Evolutionary conservation across 2,113 vertebrate species (phyloP), one percentile per base, ranked within the genome.

Genomic region (Panthera leo): DNA sequence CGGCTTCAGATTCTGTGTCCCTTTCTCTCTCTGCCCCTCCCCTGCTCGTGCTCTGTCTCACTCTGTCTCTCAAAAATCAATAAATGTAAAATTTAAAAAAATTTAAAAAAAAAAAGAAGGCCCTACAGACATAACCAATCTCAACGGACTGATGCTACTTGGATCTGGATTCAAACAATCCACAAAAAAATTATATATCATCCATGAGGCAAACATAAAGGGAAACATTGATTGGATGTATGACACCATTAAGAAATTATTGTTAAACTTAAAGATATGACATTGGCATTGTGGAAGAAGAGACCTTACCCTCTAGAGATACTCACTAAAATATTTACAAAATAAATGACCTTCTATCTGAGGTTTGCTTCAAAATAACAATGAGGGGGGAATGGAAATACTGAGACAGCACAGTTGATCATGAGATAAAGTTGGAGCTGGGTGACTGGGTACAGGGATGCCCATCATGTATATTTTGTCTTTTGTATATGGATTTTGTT

Each of bases 131-230:
- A 39, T 16, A 18, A 75, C n/a, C 42, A 70, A 45, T 25, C 25
- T 3, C 34, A 61, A 42, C 1, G n/a, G 39, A 21, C 27, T 36
- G n/a, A 16, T 45, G 6, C 12, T 92, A 89, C 53, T 86, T 90
- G 36, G 19, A 76, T 48, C 5, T 78, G 63, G 29, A 92, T 75
- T 88, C 39, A 96, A 90, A 73, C 2, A 34, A 85, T 93, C n/a
- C 90, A 7, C 9, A 90, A 89, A 86, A 95, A 95, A n/a, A n/a
- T 19, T 9, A 8, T 48, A 31, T 23, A 48, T 19, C 5, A 86
- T 39, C 31, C 85, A 11, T 14, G 19, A 73, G 36, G 65, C 3
- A 63, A 86, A 70, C n/a, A 25, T 36, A 55, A 34, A 75, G 31
- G 55, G 82, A 75, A 82, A 39, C 34, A 25, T 1, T 45, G 67